Conservation (phyloP, 2,797 vertebrate genomes). For the Gallirallus australis region DNA sequence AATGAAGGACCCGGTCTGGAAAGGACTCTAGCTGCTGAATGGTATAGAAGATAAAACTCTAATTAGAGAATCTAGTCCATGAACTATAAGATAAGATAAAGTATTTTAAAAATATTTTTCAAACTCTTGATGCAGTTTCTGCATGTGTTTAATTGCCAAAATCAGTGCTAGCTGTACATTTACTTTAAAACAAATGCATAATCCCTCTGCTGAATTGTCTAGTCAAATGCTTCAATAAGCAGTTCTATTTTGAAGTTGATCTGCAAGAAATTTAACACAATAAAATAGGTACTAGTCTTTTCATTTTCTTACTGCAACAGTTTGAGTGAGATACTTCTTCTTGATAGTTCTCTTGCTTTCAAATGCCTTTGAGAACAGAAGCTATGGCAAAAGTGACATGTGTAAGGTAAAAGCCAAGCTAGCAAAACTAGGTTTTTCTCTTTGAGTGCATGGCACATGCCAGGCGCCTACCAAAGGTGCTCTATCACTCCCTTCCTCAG, state of each 20-base stretch:
- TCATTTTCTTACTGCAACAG: background rate
- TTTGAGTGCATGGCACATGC: background rate
- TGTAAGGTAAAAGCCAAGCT: background rate
- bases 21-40: background rate
- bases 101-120: background rate
- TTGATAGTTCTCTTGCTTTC: background rate
- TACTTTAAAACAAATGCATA: background rate
- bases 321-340: background rate
- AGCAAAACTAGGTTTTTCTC: background rate
- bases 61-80: background rate
- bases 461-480: no score
- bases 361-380: background rate
- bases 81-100: background rate
- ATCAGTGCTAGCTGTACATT: background rate
- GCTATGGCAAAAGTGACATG: background rate
- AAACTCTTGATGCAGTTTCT: background rate
- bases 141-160: background rate
- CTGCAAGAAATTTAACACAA: background rate
- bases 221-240: background rate
- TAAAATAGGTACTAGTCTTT: background rate
- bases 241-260: background rate
- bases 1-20: background rate
- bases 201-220: background rate
- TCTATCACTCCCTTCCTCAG: no score
- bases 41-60: background rate